phyloP scores from a whole-genome alignment of 2,888 invertebrate species.

The Cyclophora punctaria region DNA sequence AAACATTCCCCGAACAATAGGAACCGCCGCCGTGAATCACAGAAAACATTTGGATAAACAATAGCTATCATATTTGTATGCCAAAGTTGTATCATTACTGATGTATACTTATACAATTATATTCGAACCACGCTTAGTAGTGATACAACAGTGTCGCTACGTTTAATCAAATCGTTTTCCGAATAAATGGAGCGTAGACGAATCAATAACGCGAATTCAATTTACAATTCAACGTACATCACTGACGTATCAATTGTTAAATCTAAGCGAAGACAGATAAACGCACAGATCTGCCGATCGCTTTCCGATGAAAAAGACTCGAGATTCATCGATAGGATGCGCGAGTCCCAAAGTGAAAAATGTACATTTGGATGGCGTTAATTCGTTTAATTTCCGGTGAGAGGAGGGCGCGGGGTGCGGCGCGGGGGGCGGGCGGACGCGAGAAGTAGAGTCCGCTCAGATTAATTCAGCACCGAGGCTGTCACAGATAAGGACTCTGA shows the following conservation, averaged over 20 bases:
- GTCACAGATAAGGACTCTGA: constrained; percentile 73
- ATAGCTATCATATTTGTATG: constrained; percentile 25
- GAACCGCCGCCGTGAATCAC: constrained; percentile 19
- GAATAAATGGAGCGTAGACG: constrained; percentile 63
- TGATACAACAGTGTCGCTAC: constrained; percentile 46
- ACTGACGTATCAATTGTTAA: constrained; percentile 72
- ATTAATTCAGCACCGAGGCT: constrained; percentile 72
- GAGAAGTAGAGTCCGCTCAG: constrained; percentile 56
- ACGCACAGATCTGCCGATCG: constrained; percentile 64
- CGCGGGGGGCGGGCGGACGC: constrained; percentile 31
- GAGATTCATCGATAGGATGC: constrained; percentile 70
- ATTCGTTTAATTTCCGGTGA: constrained; percentile 77
- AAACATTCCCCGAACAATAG: constrained; percentile 27
- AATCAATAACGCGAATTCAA: constrained; percentile 69
- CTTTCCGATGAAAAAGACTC: constrained; percentile 66
- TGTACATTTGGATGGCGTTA: constrained; percentile 76
- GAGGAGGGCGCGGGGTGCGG: constrained; percentile 37
- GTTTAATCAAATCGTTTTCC: constrained; percentile 63
- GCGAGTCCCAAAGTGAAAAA: constrained; percentile 72
- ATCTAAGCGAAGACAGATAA: constrained; percentile 70
- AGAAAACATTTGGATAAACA: constrained; percentile 23
- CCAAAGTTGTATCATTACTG: constrained; percentile 30
- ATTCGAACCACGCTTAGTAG: constrained; percentile 43
- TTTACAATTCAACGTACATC: constrained; percentile 70
- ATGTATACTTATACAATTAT: constrained; percentile 36